Evolutionary conservation across 2,797 vertebrate species (phyloP), one percentile per base, ranked within the genome.

Genomic region (Danio tinwini): DNA sequence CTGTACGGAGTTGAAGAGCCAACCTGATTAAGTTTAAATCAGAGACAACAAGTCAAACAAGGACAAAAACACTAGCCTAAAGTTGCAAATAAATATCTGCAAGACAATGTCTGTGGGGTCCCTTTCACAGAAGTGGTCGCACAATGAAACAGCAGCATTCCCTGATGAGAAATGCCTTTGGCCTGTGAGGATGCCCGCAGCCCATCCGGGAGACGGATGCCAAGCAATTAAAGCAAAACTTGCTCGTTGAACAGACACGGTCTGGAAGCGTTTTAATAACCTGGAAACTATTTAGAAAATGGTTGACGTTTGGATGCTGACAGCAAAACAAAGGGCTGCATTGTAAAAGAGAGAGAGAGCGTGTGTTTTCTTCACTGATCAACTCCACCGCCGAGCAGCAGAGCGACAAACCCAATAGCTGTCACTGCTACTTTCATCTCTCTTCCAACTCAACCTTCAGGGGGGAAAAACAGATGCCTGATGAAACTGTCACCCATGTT

Each of bases 231-330:
- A 92, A 89, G 87, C 85, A 86, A 91, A 91, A 92, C 90, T 86
- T 82, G 88, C 89, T 93, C 84, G 87, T 91, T 90, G 88, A 91
- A 92, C 89, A 93, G 91, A 90, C 89, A 89, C 74, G 77, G 91
- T 93, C 91, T 93, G 93, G 91, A 93, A 93, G 90, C 86, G 76
- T 92, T 93, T 93, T 93, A 92, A 93, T 94, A 93, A 90, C 91
- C 90, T 93, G 93, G 93, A 94, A 94, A 93, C 91, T 92, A 93
- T 93, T 93, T 92, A 86, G 91, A 92, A 94, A 93, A 93, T 92
- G 92, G 90, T 92, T 90, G 91, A 91, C 82, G 89, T 91, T 91
- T 89, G 65, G 90, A 93, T 91, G 91, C 90, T 83, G 90, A 91
- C 87, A 81, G 70, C 88, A 92, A 86, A 89, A 93, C 93, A 94